Evolutionary conservation across 2,888 invertebrate genomes (phyloP).

Genomic region (Amphipoea oculea): DNA sequence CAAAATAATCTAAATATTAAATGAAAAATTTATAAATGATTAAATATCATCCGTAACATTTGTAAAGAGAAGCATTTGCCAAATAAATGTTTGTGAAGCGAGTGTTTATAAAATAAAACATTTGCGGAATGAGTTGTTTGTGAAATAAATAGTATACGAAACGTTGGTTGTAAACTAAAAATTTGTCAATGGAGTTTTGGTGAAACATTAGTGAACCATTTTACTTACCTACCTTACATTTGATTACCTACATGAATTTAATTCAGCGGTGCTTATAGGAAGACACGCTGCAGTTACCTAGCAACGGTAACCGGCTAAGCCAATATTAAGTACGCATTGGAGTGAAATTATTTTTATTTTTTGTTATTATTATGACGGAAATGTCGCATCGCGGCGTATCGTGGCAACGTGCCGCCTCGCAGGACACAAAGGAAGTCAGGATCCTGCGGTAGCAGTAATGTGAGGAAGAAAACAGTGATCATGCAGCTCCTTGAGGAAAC

Average conservation of each 20-base stretch:
- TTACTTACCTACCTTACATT: background rate
- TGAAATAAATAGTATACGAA: too few relatives aligned
- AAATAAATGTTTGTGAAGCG: too few relatives aligned
- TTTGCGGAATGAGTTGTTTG: too few relatives aligned
- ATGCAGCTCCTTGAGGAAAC: slow-evolving; percentile 19
- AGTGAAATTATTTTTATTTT: slow-evolving; percentile 74
- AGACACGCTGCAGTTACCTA: slow-evolving; percentile 69
- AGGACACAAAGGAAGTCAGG: slow-evolving; percentile 68
- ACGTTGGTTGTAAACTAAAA: too few relatives aligned
- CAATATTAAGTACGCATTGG: slow-evolving; percentile 68
- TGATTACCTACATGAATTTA: background rate
- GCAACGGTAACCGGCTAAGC: slow-evolving; percentile 74
- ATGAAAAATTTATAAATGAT: too few relatives aligned
- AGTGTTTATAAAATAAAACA: too few relatives aligned
- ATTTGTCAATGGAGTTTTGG: too few relatives aligned
- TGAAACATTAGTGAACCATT: too few relatives aligned
- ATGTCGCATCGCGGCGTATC: slow-evolving; percentile 86
- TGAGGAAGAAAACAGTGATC: background rate
- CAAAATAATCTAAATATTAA: too few relatives aligned
- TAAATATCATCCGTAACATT: too few relatives aligned
- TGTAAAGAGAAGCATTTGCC: too few relatives aligned
- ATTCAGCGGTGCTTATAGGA: background rate
- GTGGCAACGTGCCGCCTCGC: slow-evolving; percentile 79
- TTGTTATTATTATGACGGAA: slow-evolving; percentile 79
- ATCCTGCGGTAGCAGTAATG: slow-evolving; percentile 59